Evolutionary conservation across 2,113 vertebrate species (phyloP).

Genomic region (Plecotus auritus): DNA sequence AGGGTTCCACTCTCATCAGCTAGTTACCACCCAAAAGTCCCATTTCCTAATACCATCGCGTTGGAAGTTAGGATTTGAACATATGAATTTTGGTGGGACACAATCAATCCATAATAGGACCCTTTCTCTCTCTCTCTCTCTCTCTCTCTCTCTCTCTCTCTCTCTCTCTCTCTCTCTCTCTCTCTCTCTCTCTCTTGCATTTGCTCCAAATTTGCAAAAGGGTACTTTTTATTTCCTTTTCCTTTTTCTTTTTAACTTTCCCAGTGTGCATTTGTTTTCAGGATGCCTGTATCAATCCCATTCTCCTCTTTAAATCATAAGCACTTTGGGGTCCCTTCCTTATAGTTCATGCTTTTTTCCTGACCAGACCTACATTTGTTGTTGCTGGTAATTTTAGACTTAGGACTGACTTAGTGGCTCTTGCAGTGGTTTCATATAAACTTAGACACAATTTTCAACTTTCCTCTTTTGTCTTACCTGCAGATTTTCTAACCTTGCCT

Average conservation of each 20-base stretch:
- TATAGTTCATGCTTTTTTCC: background rate
- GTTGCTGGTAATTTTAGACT: background rate
- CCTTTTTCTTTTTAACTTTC: background rate
- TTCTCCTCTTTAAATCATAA: background rate
- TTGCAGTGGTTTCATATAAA: background rate
- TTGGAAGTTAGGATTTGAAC: too few species aligned
- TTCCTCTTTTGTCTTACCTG: background rate
- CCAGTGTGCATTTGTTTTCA: background rate
- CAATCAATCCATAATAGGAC: background rate
- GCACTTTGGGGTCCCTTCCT: background rate
- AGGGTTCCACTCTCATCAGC: too few species aligned
- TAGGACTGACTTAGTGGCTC: background rate
- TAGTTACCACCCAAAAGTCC: too few species aligned
- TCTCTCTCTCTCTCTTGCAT: background rate
- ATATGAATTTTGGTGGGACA: too few species aligned
- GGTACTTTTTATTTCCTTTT: background rate
- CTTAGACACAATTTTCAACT: background rate
- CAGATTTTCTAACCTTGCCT: background rate
- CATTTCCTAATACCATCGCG: too few species aligned
- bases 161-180: too few species aligned
- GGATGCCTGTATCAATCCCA: background rate
- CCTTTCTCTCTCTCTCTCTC: too few species aligned
- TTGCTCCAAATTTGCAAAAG: background rate
- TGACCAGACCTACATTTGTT: background rate
- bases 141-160: too few species aligned